A percentile compares a stretch with the other conserved stretches of the same genome.
These are phyloP conservation scores for Carduelis carduelis DNA, from an alignment of 2,797 vertebrate species.

Conservation along the genomic window DNA sequence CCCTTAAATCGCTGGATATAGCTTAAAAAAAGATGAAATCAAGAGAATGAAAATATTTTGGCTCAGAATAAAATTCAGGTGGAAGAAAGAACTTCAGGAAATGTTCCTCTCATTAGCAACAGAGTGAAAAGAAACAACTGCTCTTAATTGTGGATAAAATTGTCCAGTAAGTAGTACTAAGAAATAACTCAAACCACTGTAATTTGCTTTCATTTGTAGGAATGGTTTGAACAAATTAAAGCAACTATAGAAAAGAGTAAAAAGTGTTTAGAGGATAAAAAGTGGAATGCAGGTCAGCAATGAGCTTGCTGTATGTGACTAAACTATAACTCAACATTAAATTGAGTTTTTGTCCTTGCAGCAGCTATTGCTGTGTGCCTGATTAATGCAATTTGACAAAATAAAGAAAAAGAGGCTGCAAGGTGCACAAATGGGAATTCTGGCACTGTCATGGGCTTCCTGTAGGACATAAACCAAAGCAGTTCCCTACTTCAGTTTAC, in stretches of 20 bases:
- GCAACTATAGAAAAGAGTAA: neutral
- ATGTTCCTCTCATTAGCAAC: neutral
- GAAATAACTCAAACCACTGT: neutral
- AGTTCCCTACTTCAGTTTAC: neutral
- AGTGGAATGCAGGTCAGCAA: neutral
- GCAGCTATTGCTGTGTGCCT: neutral
- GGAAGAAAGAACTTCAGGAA: neutral
- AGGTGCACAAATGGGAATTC: neutral
- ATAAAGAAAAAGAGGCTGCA: neutral
- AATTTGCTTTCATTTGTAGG: neutral
- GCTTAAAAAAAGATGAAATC: neutral
- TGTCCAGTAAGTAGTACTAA: neutral
- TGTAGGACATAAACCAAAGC: neutral
- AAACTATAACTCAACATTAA: neutral
- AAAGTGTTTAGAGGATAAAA: neutral
- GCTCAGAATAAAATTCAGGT: neutral
- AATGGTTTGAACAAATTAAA: neutral
- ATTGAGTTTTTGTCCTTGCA: neutral
- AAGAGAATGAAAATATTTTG: neutral
- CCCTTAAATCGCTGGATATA: neutral
- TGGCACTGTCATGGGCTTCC: neutral
- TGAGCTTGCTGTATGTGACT: neutral
- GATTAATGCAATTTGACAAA: neutral
- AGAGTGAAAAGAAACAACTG: neutral
- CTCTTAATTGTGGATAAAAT: neutral